phyloP scores from a whole-genome alignment of 2,888 invertebrate genomes.

The Entomobrya proxima region DNA sequence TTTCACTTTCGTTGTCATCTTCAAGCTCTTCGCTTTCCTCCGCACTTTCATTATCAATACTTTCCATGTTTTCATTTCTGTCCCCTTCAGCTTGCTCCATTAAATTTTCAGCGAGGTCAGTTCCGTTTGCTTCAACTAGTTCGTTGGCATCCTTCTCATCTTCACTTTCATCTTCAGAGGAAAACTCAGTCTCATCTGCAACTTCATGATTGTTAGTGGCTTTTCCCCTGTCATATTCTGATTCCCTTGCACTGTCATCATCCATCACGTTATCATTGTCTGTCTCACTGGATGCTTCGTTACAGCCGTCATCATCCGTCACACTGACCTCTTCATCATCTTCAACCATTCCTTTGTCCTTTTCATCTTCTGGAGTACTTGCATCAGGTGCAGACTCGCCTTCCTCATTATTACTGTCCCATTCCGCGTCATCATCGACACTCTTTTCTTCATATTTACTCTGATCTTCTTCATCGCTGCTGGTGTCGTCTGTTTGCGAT shows the following conservation, averaged over 20 bases:
- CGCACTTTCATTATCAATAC: neutral
- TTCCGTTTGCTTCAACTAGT: neutral
- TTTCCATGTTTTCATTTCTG: neutral
- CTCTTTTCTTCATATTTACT: too few relatives aligned
- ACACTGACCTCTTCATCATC: neutral
- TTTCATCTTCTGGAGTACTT: neutral
- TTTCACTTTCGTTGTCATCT: neutral
- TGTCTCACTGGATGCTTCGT: neutral
- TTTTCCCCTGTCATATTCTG: neutral
- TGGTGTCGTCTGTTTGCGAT: conserved; percentile 1
- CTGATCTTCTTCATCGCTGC: neutral
- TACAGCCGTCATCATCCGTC: neutral
- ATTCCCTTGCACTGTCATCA: neutral
- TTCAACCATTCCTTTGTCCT: neutral
- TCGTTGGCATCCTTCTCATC: neutral
- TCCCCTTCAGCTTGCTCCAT: neutral
- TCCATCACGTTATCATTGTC: neutral
- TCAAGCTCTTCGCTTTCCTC: neutral
- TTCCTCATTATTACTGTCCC: neutral
- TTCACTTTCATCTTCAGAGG: conserved; percentile 8
- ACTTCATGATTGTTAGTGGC: neutral
- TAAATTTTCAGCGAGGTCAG: neutral
- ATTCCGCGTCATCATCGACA: neutral
- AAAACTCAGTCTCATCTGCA: neutral
- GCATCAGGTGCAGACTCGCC: neutral